These are phyloP conservation scores for Trachymyrmex cornetzi DNA, from an alignment of 1,140 invertebrate species.

Conservation along the genomic window DNA sequence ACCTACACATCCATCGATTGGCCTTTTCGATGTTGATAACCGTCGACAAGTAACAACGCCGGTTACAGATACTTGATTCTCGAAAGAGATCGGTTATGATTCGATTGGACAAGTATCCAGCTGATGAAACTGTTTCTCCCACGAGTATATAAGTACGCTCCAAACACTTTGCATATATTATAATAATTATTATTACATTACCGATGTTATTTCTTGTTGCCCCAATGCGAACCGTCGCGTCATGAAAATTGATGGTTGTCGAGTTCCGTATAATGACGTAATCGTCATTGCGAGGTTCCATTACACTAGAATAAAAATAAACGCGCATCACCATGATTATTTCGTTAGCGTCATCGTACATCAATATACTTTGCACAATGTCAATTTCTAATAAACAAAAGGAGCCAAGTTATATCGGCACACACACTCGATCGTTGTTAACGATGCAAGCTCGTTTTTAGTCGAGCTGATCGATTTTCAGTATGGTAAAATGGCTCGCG, in stretches of 20 bases:
- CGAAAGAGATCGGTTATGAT: slow-evolving; percentile 73
- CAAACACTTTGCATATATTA: slow-evolving; percentile 36
- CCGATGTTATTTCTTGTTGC: slow-evolving; percentile 41
- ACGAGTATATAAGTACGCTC: slow-evolving; percentile 38
- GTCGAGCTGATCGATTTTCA: slow-evolving; percentile 27
- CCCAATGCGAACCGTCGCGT: not conserved
- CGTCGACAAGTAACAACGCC: slow-evolving; percentile 81
- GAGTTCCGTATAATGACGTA: slow-evolving; percentile 35
- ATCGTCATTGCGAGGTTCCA: slow-evolving; percentile 56
- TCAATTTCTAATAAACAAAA: slow-evolving; percentile 71
- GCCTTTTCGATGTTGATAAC: slow-evolving; percentile 84
- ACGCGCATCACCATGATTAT: slow-evolving; percentile 43
- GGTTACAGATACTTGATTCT: slow-evolving; percentile 76
- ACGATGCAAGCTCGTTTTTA: slow-evolving; percentile 36
- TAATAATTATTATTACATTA: slow-evolving; percentile 64
- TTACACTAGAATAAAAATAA: slow-evolving; percentile 54
- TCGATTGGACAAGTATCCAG: slow-evolving; percentile 12
- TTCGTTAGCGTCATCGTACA: slow-evolving; percentile 62
- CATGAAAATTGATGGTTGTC: slow-evolving; percentile 5
- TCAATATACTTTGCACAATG: slow-evolving; percentile 74
- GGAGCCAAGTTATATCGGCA: slow-evolving; percentile 1
- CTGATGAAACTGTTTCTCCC: not conserved
- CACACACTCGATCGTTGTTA: slow-evolving; percentile 9
- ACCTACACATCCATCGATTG: slow-evolving; percentile 82
- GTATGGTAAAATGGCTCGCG: not conserved